Evolutionary conservation across 2,797 vertebrate genomes (phyloP).

Genomic region (Alosa sapidissima): DNA sequence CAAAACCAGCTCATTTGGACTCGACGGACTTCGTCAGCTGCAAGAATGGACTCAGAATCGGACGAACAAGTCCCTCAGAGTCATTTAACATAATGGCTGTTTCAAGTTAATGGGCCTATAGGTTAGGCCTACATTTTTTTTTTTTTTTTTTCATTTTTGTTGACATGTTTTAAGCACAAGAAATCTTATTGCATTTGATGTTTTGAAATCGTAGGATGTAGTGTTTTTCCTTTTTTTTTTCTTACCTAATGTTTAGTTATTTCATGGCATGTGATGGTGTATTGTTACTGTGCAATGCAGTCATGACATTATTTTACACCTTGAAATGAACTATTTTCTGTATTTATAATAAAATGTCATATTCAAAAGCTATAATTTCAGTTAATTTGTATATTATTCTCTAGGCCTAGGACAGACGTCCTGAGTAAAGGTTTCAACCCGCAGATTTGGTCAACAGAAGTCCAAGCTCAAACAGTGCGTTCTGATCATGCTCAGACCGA

Average conservation of each 20-base stretch:
- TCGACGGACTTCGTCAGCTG: conserved; percentile 40
- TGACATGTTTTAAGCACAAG: not conserved
- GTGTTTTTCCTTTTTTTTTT: not conserved
- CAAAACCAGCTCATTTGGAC: not conserved
- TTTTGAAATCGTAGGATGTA: not conserved
- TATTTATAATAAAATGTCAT: conserved; percentile 69
- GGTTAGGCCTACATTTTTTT: not conserved
- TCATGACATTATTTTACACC: conserved; percentile 59
- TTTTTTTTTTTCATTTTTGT: not conserved
- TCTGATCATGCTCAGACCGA: not conserved
- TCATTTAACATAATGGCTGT: conserved; percentile 65
- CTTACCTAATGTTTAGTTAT: not conserved
- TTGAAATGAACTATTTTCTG: conserved; percentile 65
- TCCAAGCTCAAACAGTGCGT: not conserved
- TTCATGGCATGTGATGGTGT: not conserved
- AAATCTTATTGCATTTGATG: not conserved
- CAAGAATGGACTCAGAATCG: conserved; percentile 64
- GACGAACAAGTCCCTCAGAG: conserved; percentile 64
- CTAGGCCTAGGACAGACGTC: not conserved
- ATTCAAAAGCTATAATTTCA: not conserved
- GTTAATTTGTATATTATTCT: not conserved
- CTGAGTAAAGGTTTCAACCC: not conserved
- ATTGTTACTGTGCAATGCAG: not conserved
- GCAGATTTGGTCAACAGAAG: conserved; percentile 7
- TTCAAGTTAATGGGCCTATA: conserved; percentile 57